These are phyloP conservation scores for Trinectes maculatus DNA, from an alignment of 2,113 vertebrate species.

Conservation along the genomic window DNA sequence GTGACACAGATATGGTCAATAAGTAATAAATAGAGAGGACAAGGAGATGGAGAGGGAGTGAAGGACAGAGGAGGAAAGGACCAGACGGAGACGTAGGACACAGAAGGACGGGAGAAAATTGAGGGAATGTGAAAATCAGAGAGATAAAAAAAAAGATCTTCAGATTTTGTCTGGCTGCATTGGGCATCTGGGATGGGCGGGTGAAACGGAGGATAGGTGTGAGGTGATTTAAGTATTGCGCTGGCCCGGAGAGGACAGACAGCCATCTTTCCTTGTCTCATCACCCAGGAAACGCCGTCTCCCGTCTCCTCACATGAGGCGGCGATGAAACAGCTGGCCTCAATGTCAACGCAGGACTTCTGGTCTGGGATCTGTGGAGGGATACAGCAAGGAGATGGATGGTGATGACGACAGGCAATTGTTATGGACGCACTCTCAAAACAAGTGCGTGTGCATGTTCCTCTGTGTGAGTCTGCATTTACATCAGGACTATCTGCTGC, in stretches of 20 bases:
- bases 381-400: conserved; percentile 28
- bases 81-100: neutral
- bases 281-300: conserved; percentile 17
- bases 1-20: conserved; percentile 52
- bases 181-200: conserved; percentile 43
- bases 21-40: conserved; percentile 43
- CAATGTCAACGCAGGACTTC: conserved; percentile 31
- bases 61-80: neutral
- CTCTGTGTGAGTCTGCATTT: no score
- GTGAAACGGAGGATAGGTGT: conserved; percentile 25
- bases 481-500: neutral
- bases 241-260: conserved; percentile 34
- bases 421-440: conserved; percentile 10
- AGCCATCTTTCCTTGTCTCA: conserved; percentile 27
- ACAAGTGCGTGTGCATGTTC: no score
- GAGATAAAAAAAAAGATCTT: conserved; percentile 37
- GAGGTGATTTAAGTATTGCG: conserved; percentile 48
- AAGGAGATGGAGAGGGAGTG: conserved; percentile 16
- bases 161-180: conserved; percentile 35
- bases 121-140: conserved; percentile 13
- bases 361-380: conserved; percentile 35
- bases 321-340: conserved; percentile 50
- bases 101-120: conserved; percentile 23
- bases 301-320: conserved; percentile 30
- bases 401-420: conserved; percentile 12